Evolutionary conservation across 2,888 invertebrate species (phyloP).

Genomic region (Ypsolopha sequella): DNA sequence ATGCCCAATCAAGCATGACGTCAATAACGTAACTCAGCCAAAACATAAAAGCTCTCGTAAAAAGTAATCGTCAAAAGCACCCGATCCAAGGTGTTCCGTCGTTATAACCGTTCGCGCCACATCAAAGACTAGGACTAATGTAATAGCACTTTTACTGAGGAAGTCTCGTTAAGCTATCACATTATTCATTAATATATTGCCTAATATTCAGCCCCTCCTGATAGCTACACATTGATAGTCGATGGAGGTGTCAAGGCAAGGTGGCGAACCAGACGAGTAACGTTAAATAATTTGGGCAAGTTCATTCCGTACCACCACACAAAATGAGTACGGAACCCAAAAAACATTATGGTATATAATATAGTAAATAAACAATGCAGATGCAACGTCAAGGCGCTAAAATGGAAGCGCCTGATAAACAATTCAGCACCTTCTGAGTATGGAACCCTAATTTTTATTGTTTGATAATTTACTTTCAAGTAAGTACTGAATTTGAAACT

Average conservation of each 20-base stretch:
- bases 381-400: too few relatives aligned
- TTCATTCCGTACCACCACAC: too few relatives aligned
- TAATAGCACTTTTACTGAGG: constrained; percentile 33
- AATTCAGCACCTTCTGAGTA: too few relatives aligned
- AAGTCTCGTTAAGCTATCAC: constrained; percentile 54
- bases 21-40: neutral
- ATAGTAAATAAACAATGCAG: too few relatives aligned
- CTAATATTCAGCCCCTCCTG: constrained; percentile 7
- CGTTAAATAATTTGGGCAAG: neutral
- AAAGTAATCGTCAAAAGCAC: constrained; percentile 20
- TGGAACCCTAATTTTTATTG: too few relatives aligned
- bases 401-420: too few relatives aligned
- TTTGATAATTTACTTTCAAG: too few relatives aligned
- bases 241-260: neutral
- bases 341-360: too few relatives aligned
- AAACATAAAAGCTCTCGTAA: neutral
- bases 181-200: constrained; percentile 55
- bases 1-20: neutral
- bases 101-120: constrained; percentile 30
- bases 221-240: neutral
- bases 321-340: too few relatives aligned
- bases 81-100: constrained; percentile 34
- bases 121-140: constrained; percentile 33
- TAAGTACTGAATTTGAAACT: too few relatives aligned
- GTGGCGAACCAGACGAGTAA: neutral